Conservation (phyloP, 2,888 invertebrate genomes). For the Mythimna albipuncta region DNA sequence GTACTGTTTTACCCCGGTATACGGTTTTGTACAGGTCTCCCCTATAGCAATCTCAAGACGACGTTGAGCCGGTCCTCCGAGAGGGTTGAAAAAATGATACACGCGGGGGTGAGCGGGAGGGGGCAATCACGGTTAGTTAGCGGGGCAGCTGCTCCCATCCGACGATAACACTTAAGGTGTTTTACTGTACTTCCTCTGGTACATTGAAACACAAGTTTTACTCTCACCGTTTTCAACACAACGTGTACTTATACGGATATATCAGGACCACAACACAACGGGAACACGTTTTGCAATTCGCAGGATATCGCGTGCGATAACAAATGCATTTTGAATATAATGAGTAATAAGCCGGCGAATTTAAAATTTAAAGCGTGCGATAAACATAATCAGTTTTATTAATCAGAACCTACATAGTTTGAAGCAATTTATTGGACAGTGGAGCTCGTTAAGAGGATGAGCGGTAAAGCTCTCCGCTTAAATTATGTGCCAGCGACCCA, state of each 20-base stretch:
- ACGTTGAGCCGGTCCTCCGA: slow-evolving; percentile 77
- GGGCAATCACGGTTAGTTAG: slow-evolving; percentile 86
- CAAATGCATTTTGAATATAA: slow-evolving; percentile 74
- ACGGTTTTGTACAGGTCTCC: too few relatives aligned
- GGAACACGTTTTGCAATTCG: slow-evolving; percentile 63
- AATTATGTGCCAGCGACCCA: slow-evolving; percentile 78
- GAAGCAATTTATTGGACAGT: slow-evolving; percentile 84
- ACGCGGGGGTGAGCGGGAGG: slow-evolving; percentile 68
- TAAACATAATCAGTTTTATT: slow-evolving; percentile 84
- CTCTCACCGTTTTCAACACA: slow-evolving; percentile 54
- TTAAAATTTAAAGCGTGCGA: slow-evolving; percentile 78
- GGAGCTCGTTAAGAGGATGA: slow-evolving; percentile 84
- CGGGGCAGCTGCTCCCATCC: slow-evolving; percentile 82
- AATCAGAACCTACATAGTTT: slow-evolving; percentile 82
- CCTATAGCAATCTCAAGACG: slow-evolving; percentile 87
- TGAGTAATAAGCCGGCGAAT: slow-evolving; percentile 75
- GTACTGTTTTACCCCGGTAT: too few relatives aligned
- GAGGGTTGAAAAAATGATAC: slow-evolving; percentile 88
- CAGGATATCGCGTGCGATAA: slow-evolving; percentile 65
- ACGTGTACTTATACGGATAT: slow-evolving; percentile 20
- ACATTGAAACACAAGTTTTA: slow-evolving; percentile 72
- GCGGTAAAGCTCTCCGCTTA: slow-evolving; percentile 79
- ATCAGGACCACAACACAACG: slow-evolving; percentile 45
- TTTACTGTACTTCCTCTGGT: slow-evolving; percentile 73
- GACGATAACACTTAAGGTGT: slow-evolving; percentile 81